These are phyloP conservation scores for Dicrostonyx torquatus DNA, from an alignment of 2,797 vertebrate genomes.

Conservation along the genomic window DNA sequence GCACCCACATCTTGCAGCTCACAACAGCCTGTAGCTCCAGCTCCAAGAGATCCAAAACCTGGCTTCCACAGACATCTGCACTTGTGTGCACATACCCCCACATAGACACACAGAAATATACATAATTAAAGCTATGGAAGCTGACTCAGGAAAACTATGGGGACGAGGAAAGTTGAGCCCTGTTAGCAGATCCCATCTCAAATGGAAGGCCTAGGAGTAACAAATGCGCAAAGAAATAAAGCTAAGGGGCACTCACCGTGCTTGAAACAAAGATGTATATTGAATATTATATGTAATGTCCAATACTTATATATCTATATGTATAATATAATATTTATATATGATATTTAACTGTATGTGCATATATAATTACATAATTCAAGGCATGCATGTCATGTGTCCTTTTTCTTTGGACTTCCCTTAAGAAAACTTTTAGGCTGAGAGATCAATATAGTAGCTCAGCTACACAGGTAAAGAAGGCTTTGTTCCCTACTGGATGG, in stretches of 20 bases:
- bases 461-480: background rate
- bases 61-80: background rate
- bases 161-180: background rate
- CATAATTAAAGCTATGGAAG: background rate
- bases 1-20: background rate
- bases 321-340: background rate
- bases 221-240: background rate
- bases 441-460: background rate
- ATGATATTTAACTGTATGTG: too few species aligned
- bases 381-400: background rate
- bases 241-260: background rate
- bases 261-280: background rate
- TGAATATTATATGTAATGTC: too few species aligned
- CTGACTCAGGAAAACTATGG: background rate
- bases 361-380: background rate
- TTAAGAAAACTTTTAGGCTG: background rate
- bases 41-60: background rate
- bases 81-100: background rate
- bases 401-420: background rate
- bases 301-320: background rate
- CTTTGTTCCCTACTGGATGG: background rate
- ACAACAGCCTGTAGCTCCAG: background rate
- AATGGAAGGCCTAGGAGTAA: background rate
- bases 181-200: background rate
- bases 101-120: background rate